Conservation (phyloP, 2,888 invertebrate genomes). For the Ochlodes sylvanus region DNA sequence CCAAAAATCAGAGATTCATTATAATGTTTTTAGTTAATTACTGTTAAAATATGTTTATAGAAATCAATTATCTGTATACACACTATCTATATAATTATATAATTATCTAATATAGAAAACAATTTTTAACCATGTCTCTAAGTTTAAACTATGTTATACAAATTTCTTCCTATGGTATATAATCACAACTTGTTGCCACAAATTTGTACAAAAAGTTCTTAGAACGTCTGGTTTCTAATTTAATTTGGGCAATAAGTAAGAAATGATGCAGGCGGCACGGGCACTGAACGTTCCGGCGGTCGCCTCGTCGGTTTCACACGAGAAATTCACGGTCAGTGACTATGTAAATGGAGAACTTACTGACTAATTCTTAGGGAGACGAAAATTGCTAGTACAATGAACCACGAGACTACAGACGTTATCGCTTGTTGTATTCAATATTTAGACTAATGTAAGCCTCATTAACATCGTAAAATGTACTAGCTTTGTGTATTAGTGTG, state of each 20-base stretch:
- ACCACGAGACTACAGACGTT: constrained; percentile 24
- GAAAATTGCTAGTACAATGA: constrained; percentile 47
- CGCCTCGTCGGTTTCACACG: constrained; percentile 74
- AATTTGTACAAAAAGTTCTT: constrained; percentile 12
- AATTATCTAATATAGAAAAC: too few species aligned
- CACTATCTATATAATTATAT: too few species aligned
- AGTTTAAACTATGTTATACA: not conserved
- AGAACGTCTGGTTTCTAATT: constrained; percentile 62
- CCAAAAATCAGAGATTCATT: too few species aligned
- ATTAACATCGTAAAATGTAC: not conserved
- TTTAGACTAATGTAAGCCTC: not conserved
- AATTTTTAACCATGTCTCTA: too few species aligned
- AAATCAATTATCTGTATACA: too few species aligned
- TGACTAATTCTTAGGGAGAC: constrained; percentile 65
- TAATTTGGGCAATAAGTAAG: constrained; percentile 68
- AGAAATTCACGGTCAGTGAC: constrained; percentile 81
- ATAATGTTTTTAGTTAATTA: too few species aligned
- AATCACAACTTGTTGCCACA: not conserved
- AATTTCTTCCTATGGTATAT: not conserved
- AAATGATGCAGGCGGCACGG: constrained; percentile 63
- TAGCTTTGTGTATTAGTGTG: too few species aligned
- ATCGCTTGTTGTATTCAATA: constrained; percentile 1
- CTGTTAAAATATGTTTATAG: too few species aligned
- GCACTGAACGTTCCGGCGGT: constrained; percentile 44
- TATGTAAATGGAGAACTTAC: constrained; percentile 76